phyloP scores from a whole-genome alignment of 1,140 invertebrate species.

The Formica selysi region DNA sequence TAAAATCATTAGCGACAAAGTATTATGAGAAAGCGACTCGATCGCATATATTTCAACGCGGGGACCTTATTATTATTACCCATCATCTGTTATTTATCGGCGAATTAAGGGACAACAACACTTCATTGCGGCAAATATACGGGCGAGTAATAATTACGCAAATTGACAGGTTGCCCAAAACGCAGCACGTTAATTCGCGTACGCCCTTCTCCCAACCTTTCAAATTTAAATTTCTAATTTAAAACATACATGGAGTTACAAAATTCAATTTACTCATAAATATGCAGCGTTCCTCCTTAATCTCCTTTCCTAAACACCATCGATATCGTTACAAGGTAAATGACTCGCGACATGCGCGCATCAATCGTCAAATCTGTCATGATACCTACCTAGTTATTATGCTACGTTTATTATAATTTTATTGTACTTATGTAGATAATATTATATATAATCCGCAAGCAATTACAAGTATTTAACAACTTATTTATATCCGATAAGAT shows the following conservation, averaged over 20 bases:
- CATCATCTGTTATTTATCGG: constrained; percentile 61
- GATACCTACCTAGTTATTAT: constrained; percentile 2
- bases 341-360: neutral
- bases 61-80: constrained; percentile 59
- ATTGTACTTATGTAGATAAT: neutral
- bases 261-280: constrained; percentile 63
- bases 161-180: constrained; percentile 68
- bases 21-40: constrained; percentile 28
- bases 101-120: constrained; percentile 58
- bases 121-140: constrained; percentile 41
- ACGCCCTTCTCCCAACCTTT: constrained; percentile 25
- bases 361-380: constrained; percentile 4
- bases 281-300: constrained; percentile 40
- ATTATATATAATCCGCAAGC: neutral
- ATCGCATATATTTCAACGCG: constrained; percentile 46
- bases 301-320: constrained; percentile 42
- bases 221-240: constrained; percentile 64
- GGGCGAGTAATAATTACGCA: constrained; percentile 65
- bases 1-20: constrained; percentile 41
- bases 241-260: constrained; percentile 44
- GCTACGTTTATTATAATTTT: neutral
- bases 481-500: neutral
- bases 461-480: constrained; percentile 6
- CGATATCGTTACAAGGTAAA: constrained; percentile 6
- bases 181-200: constrained; percentile 53